Evolutionary conservation across 2,113 vertebrate genomes (phyloP).

Genomic region (Orientallactaga bullata): DNA sequence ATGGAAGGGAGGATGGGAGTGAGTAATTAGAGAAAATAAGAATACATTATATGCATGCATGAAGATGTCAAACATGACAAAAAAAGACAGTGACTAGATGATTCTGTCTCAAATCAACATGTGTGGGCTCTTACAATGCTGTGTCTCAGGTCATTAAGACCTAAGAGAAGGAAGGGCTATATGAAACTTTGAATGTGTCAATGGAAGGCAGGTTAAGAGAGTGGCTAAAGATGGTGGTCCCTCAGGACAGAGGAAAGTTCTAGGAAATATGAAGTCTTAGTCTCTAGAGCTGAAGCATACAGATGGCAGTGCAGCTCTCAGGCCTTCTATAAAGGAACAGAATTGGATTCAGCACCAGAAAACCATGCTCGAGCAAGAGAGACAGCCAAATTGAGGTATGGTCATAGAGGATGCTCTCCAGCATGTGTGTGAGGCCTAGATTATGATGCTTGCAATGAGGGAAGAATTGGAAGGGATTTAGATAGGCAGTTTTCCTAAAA

Average conservation of each 20-base stretch:
- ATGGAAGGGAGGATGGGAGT: too few species aligned
- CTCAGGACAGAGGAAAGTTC: accelerated
- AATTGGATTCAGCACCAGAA: background rate
- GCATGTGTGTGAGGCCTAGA: background rate
- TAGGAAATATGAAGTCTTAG: accelerated
- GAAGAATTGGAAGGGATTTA: accelerated
- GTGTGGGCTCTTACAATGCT: background rate
- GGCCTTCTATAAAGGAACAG: background rate
- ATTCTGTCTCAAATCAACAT: background rate
- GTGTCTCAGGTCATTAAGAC: background rate
- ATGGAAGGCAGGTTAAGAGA: background rate
- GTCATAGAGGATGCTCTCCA: background rate
- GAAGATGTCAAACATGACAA: too few species aligned
- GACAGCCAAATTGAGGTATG: background rate
- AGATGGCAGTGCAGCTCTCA: background rate
- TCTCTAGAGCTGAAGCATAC: background rate
- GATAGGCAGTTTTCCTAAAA: background rate
- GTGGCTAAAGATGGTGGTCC: too few species aligned
- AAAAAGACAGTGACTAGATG: background rate
- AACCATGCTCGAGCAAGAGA: background rate
- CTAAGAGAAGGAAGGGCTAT: background rate
- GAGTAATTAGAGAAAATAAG: too few species aligned
- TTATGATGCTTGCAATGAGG: background rate
- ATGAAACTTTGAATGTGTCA: background rate
- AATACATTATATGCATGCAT: too few species aligned